Base-by-base conservation (phyloP, 2,888 invertebrate species). In the Himalopsyche kuldschensis region DNA sequence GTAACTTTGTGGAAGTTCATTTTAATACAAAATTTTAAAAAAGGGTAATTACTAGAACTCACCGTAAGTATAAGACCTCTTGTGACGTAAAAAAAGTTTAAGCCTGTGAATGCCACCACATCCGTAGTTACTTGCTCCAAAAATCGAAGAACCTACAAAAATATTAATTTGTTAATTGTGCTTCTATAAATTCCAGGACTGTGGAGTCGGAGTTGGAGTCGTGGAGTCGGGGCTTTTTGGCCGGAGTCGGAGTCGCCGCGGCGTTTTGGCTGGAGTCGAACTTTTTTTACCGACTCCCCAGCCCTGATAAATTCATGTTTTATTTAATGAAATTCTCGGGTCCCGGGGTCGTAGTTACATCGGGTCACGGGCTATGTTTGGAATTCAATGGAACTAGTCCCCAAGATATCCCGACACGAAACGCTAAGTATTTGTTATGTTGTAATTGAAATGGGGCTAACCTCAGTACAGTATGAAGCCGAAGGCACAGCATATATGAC, bases 401-500 rank as follows among this genome's bases (percentile, higher is more conserved):
- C n/a, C n/a, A n/a, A n/a, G n/a, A n/a, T n/a, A n/a, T 20, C 3
- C 69, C 30, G 17, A 27, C 69, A 69, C 10, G 15, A 4, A 11
- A 69, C 27, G 4, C 15, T 20, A 20, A 69, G 2, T 69, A 20
- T 27, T n/a, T 41, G 41, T 15, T 41, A 4, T 41, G 41, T 41
- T 41, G 4, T 41, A 15, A 41, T 41, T 41, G 41, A 15, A 41
- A 15, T 41, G 11, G 6, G 15, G 41, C 82, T 80, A 88, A 94
- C 94, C 91, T 95, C 94, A 47, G 92, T 89, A 85, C 93, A 93
- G 87, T 94, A 95, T 5, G 92, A 92, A 0, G 93, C 91, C 2
- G 93, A 92, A 0, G 94, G 93, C 2, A 94, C 93, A 47, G 94
- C 92, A 87, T 94, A 94, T 20, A 95, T 87, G 1, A 93, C 90